A percentile compares a stretch with the other conserved stretches of the same genome.
Conservation (phyloP, 2,113 vertebrate genomes). For the Sphaerodactylus townsendi region DNA sequence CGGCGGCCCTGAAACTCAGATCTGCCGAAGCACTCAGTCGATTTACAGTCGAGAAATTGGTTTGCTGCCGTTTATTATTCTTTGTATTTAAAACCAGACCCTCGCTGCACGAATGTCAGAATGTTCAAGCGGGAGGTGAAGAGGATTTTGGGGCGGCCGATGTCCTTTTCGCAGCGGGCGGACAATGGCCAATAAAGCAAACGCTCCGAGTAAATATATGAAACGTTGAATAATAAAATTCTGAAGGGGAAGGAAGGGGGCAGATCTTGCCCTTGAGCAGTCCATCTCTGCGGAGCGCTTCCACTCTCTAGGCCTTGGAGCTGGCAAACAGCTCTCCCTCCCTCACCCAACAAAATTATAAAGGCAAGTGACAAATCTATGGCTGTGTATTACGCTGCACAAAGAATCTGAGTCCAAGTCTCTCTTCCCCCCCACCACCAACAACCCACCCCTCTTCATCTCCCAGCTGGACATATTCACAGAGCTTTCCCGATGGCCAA, state of each 20-base stretch:
- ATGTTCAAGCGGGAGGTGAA: conserved; percentile 49
- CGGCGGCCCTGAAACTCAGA: conserved; percentile 35
- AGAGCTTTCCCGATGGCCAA: conserved; percentile 31
- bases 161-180: conserved; percentile 36
- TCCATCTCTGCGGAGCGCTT: conserved; percentile 23
- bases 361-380: conserved; percentile 46
- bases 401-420: conserved; percentile 45
- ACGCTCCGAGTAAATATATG: conserved; percentile 27
- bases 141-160: conserved; percentile 29
- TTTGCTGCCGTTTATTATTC: conserved; percentile 60
- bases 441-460: conserved; percentile 27
- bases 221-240: conserved; percentile 51
- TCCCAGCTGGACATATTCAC: not conserved
- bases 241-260: conserved; percentile 3
- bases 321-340: conserved; percentile 21
- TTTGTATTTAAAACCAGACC: conserved; percentile 55
- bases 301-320: conserved; percentile 51
- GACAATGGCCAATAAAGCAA: conserved; percentile 57
- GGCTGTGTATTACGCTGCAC: conserved; percentile 20
- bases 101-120: conserved; percentile 9
- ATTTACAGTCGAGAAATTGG: conserved; percentile 62
- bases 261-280: conserved; percentile 52
- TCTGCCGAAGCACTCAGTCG: conserved; percentile 52
- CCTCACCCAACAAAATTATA: conserved; percentile 29
- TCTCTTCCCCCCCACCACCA: too few relatives aligned